Percentiles rank a stretch among this genome's conserved stretches.
Evolutionary conservation across 2,797 vertebrate genomes (phyloP).

Genomic region (Enteromius anoplus): DNA sequence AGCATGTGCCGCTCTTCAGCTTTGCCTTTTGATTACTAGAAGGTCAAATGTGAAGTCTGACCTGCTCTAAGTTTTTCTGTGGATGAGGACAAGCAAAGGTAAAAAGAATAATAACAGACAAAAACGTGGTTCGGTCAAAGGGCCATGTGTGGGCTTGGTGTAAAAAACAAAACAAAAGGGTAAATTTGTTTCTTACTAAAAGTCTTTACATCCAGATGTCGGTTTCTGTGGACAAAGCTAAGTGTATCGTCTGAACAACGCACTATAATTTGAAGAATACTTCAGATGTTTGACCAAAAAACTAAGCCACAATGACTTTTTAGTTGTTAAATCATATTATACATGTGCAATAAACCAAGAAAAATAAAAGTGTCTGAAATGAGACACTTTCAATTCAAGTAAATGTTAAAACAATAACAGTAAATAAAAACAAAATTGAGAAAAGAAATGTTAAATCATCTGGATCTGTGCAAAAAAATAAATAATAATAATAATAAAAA

Average conservation of each 20-base stretch:
- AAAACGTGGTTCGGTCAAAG: not conserved
- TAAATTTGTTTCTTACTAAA: slow-evolving; percentile 54
- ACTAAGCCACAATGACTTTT: slow-evolving; percentile 23
- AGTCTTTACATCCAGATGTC: slow-evolving; percentile 59
- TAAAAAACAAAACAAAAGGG: slow-evolving; percentile 47
- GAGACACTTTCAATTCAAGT: not conserved
- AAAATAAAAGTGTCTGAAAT: slow-evolving; percentile 36
- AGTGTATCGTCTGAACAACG: slow-evolving; percentile 43
- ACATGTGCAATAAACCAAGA: slow-evolving; percentile 46
- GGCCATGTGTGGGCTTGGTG: slow-evolving; percentile 52
- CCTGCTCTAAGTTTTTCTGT: slow-evolving; percentile 12
- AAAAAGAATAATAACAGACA: slow-evolving; percentile 5
- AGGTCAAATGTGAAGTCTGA: slow-evolving; percentile 36
- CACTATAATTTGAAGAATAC: slow-evolving; percentile 62
- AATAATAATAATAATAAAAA: too few relatives aligned
- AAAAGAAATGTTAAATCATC: not conserved
- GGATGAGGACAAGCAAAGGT: slow-evolving; percentile 7
- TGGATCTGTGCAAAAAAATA: too few relatives aligned
- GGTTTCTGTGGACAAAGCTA: slow-evolving; percentile 58
- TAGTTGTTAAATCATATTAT: slow-evolving; percentile 41
- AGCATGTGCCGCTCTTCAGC: slow-evolving; percentile 66
- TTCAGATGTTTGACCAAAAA: slow-evolving; percentile 56
- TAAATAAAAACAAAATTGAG: too few relatives aligned
- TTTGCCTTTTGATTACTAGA: slow-evolving; percentile 12
- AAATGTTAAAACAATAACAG: not conserved